Conservation (phyloP, 2,113 vertebrate genomes). For the Origma solitaria region DNA sequence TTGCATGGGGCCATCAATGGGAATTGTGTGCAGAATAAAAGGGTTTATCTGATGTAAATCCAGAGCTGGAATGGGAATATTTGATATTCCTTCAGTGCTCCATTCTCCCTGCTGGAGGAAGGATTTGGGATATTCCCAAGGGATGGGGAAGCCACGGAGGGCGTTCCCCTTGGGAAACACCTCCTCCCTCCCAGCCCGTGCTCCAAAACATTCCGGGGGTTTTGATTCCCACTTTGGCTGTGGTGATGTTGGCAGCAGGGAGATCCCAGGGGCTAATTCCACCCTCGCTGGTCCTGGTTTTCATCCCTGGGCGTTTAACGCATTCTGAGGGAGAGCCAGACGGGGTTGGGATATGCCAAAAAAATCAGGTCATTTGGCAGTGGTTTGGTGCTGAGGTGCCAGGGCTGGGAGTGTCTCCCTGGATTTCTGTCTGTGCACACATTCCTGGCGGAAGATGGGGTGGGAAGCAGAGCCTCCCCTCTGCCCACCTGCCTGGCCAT, state of each 20-base stretch:
- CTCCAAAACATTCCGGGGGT: not conserved
- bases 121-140: not conserved
- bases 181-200: not conserved
- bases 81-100: not conserved
- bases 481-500: not conserved
- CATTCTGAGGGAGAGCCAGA: not conserved
- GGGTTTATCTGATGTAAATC: not conserved
- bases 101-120: not conserved
- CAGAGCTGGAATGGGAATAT: rapidly evolving
- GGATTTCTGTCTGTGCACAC: not conserved
- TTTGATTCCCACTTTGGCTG: not conserved
- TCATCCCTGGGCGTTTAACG: not conserved
- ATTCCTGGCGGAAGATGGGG: not conserved
- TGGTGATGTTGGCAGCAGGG: not conserved
- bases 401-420: not conserved
- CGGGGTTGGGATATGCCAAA: not conserved
- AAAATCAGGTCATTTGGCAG: not conserved
- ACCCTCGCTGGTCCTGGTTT: not conserved
- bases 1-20: rapidly evolving
- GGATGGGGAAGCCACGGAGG: not conserved
- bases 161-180: not conserved
- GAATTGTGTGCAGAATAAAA: rapidly evolving
- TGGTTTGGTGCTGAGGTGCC: not conserved
- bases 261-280: not conserved
- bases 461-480: not conserved